These are phyloP conservation scores for Gonocerus acuteangulatus DNA, from an alignment of 2,888 invertebrate species.

Conservation along the genomic window DNA sequence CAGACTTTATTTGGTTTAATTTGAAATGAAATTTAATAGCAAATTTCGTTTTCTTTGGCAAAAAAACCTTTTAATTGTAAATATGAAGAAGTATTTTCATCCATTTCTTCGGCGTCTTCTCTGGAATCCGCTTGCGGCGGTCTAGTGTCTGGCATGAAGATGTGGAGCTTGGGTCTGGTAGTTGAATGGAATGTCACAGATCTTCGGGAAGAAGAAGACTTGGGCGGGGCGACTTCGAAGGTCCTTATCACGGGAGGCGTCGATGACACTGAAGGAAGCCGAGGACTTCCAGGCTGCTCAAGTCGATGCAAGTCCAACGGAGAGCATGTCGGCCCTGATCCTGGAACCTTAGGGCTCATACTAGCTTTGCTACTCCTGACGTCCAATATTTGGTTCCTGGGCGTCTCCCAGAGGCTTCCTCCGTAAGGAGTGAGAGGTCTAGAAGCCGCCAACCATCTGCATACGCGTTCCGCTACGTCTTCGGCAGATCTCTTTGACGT, in stretches of 20 bases:
- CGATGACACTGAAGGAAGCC: neutral
- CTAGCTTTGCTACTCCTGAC: conserved; percentile 2
- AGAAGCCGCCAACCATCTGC: neutral
- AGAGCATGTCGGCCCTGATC: neutral
- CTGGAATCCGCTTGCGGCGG: neutral
- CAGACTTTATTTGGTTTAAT: no score
- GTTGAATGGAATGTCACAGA: neutral
- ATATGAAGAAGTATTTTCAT: no score
- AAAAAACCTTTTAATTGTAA: no score
- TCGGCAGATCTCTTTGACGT: neutral
- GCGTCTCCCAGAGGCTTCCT: conserved; percentile 29
- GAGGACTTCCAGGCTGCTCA: conserved; percentile 4
- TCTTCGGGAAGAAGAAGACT: neutral
- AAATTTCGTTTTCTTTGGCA: no score
- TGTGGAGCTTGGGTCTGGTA: conserved; percentile 54
- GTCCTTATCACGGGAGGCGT: neutral
- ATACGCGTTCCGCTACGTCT: neutral
- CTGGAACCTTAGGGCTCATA: conserved; percentile 3
- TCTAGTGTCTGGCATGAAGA: conserved; percentile 56
- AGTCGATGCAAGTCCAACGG: neutral
- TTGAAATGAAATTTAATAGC: no score
- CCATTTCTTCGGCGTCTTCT: no score
- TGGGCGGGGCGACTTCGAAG: neutral
- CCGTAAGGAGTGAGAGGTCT: conserved; percentile 27
- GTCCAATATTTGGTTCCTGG: conserved; percentile 6